These are phyloP conservation scores for Scomber colias DNA, from an alignment of 2,113 vertebrate genomes.

Conservation along the genomic window DNA sequence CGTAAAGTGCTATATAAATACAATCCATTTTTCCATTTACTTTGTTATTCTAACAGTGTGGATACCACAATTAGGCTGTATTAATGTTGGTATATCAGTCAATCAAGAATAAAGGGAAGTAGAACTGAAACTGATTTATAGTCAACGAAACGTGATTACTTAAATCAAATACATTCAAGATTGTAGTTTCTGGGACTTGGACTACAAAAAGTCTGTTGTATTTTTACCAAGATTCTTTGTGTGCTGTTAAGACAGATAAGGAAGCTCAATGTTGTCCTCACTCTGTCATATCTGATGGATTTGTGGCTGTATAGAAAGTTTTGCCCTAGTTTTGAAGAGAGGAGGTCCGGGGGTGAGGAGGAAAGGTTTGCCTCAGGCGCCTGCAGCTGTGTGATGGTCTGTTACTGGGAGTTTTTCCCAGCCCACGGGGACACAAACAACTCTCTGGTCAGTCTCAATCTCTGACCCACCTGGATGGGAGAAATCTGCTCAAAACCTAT, in stretches of 20 bases:
- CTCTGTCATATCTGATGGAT: constrained; percentile 79
- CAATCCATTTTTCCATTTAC: too few species aligned
- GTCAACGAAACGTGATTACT: background rate
- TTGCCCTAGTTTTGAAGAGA: constrained; percentile 75
- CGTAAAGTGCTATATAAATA: too few species aligned
- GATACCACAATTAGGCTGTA: background rate
- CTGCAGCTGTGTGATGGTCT: constrained; percentile 80
- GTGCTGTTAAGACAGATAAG: constrained; percentile 26
- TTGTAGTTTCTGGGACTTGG: too few species aligned
- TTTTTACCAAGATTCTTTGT: constrained; percentile 7
- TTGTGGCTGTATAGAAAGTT: constrained; percentile 71
- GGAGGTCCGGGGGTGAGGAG: constrained; percentile 72
- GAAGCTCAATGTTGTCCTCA: constrained; percentile 66
- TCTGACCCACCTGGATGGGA: constrained; percentile 61
- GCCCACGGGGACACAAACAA: constrained; percentile 69
- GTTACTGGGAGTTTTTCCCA: constrained; percentile 71
- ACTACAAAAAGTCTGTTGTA: too few species aligned
- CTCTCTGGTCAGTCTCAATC: constrained; percentile 75
- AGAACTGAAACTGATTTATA: too few species aligned
- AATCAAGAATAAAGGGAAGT: too few species aligned
- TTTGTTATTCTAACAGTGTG: constrained; percentile 5
- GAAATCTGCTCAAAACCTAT: constrained; percentile 51
- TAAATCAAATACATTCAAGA: background rate
- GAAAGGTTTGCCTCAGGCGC: constrained; percentile 77
- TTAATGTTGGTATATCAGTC: background rate